Evolutionary conservation across 2,113 vertebrate species (phyloP).

Genomic region (Theristicus caerulescens): DNA sequence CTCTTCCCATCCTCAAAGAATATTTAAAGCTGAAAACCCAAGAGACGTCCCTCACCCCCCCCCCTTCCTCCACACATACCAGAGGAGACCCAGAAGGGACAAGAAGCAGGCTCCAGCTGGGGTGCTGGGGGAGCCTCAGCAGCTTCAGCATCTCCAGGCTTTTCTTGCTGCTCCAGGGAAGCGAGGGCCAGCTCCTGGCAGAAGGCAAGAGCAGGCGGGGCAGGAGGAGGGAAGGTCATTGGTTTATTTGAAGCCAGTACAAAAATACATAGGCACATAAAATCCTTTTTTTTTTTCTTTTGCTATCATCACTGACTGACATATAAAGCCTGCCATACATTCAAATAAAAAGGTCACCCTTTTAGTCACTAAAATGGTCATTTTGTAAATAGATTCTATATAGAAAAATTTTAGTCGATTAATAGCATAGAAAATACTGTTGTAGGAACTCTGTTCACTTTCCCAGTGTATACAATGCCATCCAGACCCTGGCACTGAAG

Average conservation of each 20-base stretch:
- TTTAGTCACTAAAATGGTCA: slow-evolving; percentile 43
- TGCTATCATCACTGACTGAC: slow-evolving; percentile 31
- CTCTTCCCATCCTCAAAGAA: background rate
- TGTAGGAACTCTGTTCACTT: background rate
- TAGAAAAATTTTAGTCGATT: slow-evolving; percentile 54
- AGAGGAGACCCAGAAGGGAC: background rate
- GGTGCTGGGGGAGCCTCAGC: background rate
- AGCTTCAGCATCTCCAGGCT: background rate
- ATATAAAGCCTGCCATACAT: slow-evolving; percentile 41
- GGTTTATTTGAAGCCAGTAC: slow-evolving; percentile 76
- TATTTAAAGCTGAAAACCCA: background rate
- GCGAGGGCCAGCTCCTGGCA: background rate
- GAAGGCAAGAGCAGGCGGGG: background rate
- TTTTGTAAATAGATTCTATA: slow-evolving; percentile 65
- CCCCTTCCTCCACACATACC: background rate
- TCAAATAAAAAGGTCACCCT: background rate
- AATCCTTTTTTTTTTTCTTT: background rate
- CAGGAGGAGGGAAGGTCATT: background rate
- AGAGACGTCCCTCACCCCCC: background rate
- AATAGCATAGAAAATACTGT: slow-evolving; percentile 55
- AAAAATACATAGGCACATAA: slow-evolving; percentile 78
- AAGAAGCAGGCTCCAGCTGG: background rate
- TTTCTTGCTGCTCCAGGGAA: background rate
- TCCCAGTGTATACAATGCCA: background rate
- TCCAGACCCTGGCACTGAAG: background rate